Conservation (phyloP, 2,797 vertebrate species). For the Salarias fasciatus region DNA sequence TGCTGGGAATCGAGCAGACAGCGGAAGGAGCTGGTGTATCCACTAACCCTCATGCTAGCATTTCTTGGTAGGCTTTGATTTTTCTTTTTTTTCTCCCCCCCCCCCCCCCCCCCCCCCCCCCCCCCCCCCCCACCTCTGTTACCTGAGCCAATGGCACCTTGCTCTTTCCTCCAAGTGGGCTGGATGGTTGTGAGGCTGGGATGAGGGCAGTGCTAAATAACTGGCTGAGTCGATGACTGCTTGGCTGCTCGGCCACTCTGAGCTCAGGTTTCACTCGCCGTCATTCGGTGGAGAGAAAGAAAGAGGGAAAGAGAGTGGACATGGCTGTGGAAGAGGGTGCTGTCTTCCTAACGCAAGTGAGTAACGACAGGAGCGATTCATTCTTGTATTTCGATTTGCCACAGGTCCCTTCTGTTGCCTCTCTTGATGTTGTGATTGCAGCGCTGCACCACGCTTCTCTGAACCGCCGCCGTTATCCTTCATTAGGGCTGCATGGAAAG, state of each 20-base stretch:
- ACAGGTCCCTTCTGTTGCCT: too few relatives aligned
- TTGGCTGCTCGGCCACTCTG: constrained; percentile 37
- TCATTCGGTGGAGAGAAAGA: constrained; percentile 52
- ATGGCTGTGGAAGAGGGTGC: constrained; percentile 78
- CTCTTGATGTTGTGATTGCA: constrained; percentile 9
- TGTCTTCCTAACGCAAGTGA: constrained; percentile 68
- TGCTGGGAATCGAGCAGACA: constrained; percentile 24
- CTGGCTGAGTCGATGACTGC: constrained; percentile 33
- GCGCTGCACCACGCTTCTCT: background rate
- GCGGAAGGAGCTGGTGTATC: constrained; percentile 44
- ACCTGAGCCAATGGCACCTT: constrained; percentile 54
- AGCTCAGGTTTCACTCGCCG: constrained; percentile 66
- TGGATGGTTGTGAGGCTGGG: constrained; percentile 49
- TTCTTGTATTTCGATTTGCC: constrained; percentile 1
- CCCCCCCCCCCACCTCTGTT: constrained; percentile 6
- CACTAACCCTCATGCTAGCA: constrained; percentile 16
- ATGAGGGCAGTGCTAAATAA: constrained; percentile 42
- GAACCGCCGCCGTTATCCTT: constrained; percentile 4
- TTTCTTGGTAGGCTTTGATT: constrained; percentile 20
- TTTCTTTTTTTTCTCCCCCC: constrained; percentile 3
- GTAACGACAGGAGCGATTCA: constrained; percentile 26
- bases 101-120: too few relatives aligned
- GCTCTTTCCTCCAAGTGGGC: constrained; percentile 45
- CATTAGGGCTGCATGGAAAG: constrained; percentile 12
- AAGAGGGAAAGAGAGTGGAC: constrained; percentile 41